A percentile compares a stretch with the other conserved stretches of the same genome.
These are phyloP conservation scores for Lethrus apterus DNA, from an alignment of 1,140 invertebrate species.

Conservation along the genomic window DNA sequence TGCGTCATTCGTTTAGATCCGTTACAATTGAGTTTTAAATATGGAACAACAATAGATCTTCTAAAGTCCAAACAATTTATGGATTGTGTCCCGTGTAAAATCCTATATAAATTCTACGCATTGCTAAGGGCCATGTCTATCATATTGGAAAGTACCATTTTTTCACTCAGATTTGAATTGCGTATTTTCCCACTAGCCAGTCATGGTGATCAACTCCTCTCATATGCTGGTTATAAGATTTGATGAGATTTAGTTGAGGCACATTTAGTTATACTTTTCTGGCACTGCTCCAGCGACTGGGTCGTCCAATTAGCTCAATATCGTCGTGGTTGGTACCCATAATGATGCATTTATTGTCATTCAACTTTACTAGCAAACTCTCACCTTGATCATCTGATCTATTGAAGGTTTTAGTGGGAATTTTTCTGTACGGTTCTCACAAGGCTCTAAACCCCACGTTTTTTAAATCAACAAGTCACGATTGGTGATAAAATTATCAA, in stretches of 20 bases:
- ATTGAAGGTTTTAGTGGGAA: conserved; percentile 28
- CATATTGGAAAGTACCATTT: conserved; percentile 17
- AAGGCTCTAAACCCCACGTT: conserved; percentile 11
- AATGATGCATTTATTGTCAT: conserved; percentile 26
- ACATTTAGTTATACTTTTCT: neutral
- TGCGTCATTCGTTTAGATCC: too few species aligned
- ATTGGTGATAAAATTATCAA: conserved; percentile 36
- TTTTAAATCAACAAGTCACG: conserved; percentile 18
- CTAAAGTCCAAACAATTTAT: too few species aligned
- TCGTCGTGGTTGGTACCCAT: conserved; percentile 27
- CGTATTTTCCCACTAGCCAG: too few species aligned
- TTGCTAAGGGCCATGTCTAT: too few species aligned
- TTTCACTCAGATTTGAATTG: too few species aligned
- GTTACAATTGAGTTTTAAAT: too few species aligned
- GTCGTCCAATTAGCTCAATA: conserved; percentile 21
- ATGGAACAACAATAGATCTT: too few species aligned
- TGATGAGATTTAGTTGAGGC: conserved; percentile 8
- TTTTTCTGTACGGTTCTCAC: conserved; percentile 30
- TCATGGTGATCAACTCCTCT: conserved; percentile 15
- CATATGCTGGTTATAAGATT: too few species aligned
- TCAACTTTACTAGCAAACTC: conserved; percentile 6
- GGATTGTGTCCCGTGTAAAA: too few species aligned
- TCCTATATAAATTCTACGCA: too few species aligned
- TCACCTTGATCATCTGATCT: conserved; percentile 2
- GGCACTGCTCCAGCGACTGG: conserved; percentile 23